phyloP scores from a whole-genome alignment of 2,888 invertebrate genomes.

The Pristionchus japonicus region DNA sequence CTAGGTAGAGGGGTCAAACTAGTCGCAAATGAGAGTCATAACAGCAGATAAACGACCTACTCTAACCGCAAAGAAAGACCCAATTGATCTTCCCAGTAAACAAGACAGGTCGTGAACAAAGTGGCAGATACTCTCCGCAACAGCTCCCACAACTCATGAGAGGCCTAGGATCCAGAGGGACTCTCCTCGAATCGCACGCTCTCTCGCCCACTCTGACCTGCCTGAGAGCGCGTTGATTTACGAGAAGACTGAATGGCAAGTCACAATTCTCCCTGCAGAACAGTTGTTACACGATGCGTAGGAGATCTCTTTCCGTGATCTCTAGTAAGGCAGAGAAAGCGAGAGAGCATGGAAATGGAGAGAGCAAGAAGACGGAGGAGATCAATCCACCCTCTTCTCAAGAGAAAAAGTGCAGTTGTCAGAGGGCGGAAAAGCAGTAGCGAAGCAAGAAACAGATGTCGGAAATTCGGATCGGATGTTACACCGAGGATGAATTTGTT shows the following conservation, averaged over 20 bases:
- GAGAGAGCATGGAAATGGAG: not conserved
- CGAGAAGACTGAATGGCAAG: not conserved
- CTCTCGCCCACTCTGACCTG: not conserved
- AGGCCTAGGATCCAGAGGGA: not conserved
- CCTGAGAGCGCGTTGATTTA: not conserved
- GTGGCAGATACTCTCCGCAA: not conserved
- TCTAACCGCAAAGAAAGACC: not conserved
- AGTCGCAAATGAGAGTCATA: no score
- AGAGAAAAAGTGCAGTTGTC: not conserved
- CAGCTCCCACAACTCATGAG: not conserved
- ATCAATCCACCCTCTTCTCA: not conserved
- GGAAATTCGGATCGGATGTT: not conserved
- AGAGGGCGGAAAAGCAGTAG: not conserved
- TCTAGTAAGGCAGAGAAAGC: not conserved
- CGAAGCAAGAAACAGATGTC: not conserved
- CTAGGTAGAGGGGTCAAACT: no score
- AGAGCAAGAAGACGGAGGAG: not conserved
- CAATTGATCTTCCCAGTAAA: not conserved
- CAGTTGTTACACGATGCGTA: no score
- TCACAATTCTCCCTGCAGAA: no score
- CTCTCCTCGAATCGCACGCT: not conserved
- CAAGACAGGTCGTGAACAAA: not conserved
- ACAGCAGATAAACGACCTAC: no score
- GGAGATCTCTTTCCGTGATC: no score
- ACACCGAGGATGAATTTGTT: not conserved